These are phyloP conservation scores for Cyanoderma ruficeps DNA, from an alignment of 2,113 vertebrate species.

Conservation along the genomic window DNA sequence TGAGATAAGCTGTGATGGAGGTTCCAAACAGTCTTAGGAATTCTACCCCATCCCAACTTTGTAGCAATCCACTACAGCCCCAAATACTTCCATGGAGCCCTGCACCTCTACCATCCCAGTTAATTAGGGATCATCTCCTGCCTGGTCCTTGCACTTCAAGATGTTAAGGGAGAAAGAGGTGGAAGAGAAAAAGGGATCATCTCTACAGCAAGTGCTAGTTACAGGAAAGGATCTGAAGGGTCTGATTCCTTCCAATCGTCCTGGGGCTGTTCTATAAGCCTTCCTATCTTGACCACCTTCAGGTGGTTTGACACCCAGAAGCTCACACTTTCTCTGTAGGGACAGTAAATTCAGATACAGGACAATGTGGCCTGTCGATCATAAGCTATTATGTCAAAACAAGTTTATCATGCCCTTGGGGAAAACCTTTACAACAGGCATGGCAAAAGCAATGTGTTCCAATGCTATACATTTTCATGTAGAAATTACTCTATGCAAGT, in stretches of 20 bases:
- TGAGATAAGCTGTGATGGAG: not conserved
- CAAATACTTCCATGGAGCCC: not conserved
- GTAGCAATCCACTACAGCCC: not conserved
- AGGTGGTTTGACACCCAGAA: not conserved
- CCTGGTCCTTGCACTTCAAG: not conserved
- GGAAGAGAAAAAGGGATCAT: not conserved
- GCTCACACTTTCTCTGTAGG: not conserved
- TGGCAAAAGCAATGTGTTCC: fast-evolving
- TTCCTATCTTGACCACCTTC: not conserved
- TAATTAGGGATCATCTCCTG: not conserved
- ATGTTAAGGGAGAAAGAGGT: not conserved
- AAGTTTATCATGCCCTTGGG: not conserved
- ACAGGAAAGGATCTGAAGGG: not conserved
- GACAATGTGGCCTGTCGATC: not conserved
- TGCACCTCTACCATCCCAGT: not conserved
- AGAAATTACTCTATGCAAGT: not conserved
- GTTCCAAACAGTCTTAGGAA: fast-evolving
- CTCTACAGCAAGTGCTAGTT: not conserved
- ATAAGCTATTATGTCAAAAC: not conserved
- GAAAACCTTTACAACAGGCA: not conserved
- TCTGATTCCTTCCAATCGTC: not conserved
- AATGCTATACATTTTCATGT: not conserved
- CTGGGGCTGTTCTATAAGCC: not conserved
- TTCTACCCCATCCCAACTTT: not conserved
- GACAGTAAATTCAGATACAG: not conserved